Evolutionary conservation across 1,140 invertebrate genomes (phyloP).

Genomic region (Pseudomyrmex cubaensis): DNA sequence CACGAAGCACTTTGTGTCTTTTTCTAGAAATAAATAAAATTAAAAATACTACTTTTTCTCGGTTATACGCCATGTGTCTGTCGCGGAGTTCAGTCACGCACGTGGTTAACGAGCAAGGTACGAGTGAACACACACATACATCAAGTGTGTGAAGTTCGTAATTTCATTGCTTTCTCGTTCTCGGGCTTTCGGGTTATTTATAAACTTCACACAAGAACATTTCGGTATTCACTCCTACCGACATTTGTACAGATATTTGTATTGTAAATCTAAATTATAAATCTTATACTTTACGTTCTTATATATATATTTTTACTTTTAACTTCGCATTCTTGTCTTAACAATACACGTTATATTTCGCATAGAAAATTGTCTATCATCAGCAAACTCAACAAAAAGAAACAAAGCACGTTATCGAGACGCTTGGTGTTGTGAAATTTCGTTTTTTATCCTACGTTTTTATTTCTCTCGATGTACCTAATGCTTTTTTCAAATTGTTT

Average conservation of each 20-base stretch:
- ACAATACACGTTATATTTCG: not conserved
- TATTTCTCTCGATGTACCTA: not conserved
- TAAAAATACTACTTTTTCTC: not conserved
- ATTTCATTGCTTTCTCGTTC: too few relatives aligned
- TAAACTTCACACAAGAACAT: too few relatives aligned
- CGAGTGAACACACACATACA: too few relatives aligned
- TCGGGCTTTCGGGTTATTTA: too few relatives aligned
- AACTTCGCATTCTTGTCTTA: not conserved
- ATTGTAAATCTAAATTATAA: conserved; percentile 2
- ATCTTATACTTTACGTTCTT: conserved; percentile 9
- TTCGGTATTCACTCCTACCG: not conserved
- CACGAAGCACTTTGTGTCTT: not conserved
- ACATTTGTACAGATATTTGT: not conserved
- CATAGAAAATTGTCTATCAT: not conserved
- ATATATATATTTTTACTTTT: not conserved
- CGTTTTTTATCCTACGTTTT: not conserved
- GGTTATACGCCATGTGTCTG: too few relatives aligned
- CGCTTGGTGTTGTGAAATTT: not conserved
- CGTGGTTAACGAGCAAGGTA: too few relatives aligned
- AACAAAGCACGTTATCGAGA: conserved; percentile 14
- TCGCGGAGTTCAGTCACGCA: too few relatives aligned
- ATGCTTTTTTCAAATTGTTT: conserved; percentile 17
- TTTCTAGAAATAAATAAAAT: conserved; percentile 1
- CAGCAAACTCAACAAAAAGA: not conserved
- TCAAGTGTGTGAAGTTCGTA: too few relatives aligned